Percentiles rank a stretch among this genome's conserved stretches.
Conservation (phyloP, 2,797 vertebrate genomes). For the Diceros bicornis region DNA sequence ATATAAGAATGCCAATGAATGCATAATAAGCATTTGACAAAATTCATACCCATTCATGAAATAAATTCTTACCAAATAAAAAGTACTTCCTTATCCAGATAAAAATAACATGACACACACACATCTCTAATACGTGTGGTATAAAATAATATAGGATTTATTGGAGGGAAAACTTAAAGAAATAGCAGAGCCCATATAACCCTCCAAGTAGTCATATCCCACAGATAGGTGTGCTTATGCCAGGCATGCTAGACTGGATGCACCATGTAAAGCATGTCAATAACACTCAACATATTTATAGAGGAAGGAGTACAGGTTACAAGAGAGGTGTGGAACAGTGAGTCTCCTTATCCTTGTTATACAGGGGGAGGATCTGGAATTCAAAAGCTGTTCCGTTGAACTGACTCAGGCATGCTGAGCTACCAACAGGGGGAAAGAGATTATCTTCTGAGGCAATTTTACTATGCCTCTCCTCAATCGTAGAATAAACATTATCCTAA, state of each 20-base stretch:
- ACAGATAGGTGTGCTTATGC: background rate
- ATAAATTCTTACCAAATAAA: background rate
- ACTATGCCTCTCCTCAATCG: background rate
- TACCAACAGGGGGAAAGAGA: background rate
- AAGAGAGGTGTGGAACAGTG: background rate
- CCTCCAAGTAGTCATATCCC: background rate
- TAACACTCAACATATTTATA: fast-evolving
- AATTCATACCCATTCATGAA: background rate
- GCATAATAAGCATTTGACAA: background rate
- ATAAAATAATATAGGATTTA: background rate
- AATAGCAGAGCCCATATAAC: too few species aligned
- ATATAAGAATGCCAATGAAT: background rate
- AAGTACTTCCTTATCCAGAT: background rate
- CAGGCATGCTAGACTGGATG: background rate
- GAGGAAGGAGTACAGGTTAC: background rate
- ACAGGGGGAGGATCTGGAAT: background rate
- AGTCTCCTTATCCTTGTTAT: fast-evolving
- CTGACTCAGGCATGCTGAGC: background rate
- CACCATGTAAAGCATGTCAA: fast-evolving
- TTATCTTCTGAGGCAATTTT: background rate
- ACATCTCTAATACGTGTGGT: background rate
- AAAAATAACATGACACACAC: background rate
- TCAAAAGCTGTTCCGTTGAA: background rate
- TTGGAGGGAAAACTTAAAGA: background rate
- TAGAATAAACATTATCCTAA: background rate